Base-by-base conservation (phyloP, 2,797 vertebrate species). In the Acomys russatus region DNA sequence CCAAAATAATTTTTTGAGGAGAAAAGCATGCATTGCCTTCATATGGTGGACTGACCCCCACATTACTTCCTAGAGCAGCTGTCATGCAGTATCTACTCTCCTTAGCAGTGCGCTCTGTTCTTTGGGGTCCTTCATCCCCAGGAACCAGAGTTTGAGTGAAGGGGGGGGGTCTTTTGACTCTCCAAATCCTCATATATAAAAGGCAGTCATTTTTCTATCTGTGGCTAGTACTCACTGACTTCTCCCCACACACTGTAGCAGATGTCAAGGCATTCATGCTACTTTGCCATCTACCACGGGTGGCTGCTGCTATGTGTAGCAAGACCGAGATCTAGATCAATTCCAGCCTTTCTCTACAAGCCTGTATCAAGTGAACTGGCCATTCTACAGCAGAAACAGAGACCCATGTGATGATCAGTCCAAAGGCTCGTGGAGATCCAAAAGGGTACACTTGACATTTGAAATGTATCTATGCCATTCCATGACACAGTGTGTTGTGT, bases 201-300 rank as follows among this genome's bases (percentile, higher is more conserved):
- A 96, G 92, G 33, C 95, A 95, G 79, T 87, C 23, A 51, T 71
- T 80, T 51, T 74, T 86, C 35, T 64, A 92, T 63, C 96, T 95
- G 83, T 91, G 74, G 66, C 87, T 77, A 51, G 73, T 14, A 30
- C 77, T 77, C 92, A 23, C 33, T 82, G 63, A 80, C 54, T 61
- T 77, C 12, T 77, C 12, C 44, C 91, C 56, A 76, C 28, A 94
- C 66, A 87, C 38, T 70, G 79, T 49, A 68, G 93, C 38, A 70
- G 71, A 54, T 95, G 30, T 94, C 5, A 0, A 66, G 80, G 63
- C 70, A 94, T 54, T 68, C 86, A 71, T 76, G 73, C 30, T 92
- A 30, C 38, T 80, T 94, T 96, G n/a, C n/a, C n/a, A n/a, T n/a
- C n/a, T n/a, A n/a, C n/a, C 35, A 63, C 86, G 87, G 17, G 28